phyloP scores from a whole-genome alignment of 2,113 vertebrate species.

The Caranx ignobilis region DNA sequence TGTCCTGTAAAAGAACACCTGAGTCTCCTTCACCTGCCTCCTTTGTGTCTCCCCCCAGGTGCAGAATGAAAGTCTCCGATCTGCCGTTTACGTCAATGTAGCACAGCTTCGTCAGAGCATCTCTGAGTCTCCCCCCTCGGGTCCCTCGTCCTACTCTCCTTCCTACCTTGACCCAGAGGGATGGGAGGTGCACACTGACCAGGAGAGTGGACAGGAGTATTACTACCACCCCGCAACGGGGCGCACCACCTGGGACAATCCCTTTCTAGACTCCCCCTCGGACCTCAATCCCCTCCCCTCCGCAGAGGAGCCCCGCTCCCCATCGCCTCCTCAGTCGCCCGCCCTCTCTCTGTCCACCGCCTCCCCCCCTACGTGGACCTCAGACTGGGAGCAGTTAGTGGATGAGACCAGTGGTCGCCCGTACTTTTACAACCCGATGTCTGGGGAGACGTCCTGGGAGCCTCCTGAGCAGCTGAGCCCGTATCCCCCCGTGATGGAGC shows the following conservation, averaged over 20 bases:
- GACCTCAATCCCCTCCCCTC: constrained; percentile 47
- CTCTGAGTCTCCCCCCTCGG: not conserved
- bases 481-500: constrained; percentile 70
- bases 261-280: constrained; percentile 80
- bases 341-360: constrained; percentile 41
- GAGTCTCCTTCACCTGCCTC: not conserved
- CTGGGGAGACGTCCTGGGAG: constrained; percentile 94
- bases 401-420: constrained; percentile 88
- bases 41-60: constrained; percentile 55
- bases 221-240: constrained; percentile 91
- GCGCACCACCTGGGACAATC: constrained; percentile 93
- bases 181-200: constrained; percentile 93
- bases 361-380: constrained; percentile 67
- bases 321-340: constrained; percentile 55
- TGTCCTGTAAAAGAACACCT: not conserved
- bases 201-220: constrained; percentile 88
- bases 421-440: constrained; percentile 92
- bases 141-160: constrained; percentile 12
- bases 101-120: constrained; percentile 80
- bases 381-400: constrained; percentile 89
- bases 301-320: constrained; percentile 36
- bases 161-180: constrained; percentile 60
- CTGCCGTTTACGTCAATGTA: constrained; percentile 90
- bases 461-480: constrained; percentile 78
- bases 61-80: constrained; percentile 66